A percentile compares a stretch with the other conserved stretches of the same genome.
phyloP scores from a whole-genome alignment of 2,888 invertebrate genomes.

The Nemurella pictetii region DNA sequence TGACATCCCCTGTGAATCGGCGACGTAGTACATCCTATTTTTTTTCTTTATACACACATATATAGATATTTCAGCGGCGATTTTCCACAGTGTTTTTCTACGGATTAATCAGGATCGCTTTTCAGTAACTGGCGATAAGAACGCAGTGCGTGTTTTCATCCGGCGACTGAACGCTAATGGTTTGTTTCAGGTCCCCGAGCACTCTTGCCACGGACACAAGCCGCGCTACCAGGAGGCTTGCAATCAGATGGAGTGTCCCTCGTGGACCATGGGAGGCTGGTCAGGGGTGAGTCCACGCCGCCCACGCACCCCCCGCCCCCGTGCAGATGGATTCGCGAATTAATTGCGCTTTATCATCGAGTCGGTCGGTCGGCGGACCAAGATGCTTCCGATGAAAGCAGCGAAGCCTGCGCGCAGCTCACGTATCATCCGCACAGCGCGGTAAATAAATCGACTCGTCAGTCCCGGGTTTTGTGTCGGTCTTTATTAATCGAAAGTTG shows the following conservation, averaged over 20 bases:
- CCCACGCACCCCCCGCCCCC: background rate
- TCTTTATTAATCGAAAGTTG: background rate
- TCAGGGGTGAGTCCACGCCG: constrained; percentile 74
- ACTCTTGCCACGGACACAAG: constrained; percentile 73
- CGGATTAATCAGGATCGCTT: no score
- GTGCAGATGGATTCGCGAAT: background rate
- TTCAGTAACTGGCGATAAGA: background rate
- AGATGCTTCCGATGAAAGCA: background rate
- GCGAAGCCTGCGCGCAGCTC: no score
- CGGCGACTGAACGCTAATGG: background rate
- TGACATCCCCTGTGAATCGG: background rate
- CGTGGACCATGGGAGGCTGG: constrained; percentile 89
- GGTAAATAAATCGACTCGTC: background rate
- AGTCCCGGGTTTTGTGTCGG: background rate
- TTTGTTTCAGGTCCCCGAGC: constrained; percentile 68
- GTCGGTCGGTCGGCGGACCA: background rate
- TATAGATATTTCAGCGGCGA: no score
- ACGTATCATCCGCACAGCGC: background rate
- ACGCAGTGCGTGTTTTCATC: background rate
- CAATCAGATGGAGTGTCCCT: constrained; percentile 79
- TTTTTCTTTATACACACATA: no score
- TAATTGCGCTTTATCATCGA: background rate
- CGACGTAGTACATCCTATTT: no score
- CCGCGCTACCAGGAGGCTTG: constrained; percentile 82
- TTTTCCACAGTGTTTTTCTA: no score